phyloP scores from a whole-genome alignment of 2,113 vertebrate genomes.

The Hippocampus mohnikei region DNA sequence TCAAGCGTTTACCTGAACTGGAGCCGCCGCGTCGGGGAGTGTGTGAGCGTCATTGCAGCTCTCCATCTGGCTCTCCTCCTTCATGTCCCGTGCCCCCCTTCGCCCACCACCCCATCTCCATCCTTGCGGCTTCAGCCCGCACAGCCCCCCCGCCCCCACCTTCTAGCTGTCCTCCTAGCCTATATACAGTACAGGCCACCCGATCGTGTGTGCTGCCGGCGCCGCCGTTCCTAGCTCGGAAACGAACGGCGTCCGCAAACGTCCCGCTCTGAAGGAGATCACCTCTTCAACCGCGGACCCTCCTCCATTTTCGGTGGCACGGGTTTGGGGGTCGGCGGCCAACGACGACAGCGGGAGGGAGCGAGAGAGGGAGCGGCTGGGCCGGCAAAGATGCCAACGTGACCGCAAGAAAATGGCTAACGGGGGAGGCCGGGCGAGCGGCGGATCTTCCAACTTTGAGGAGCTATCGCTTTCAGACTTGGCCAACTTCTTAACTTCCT shows the following conservation, averaged over 20 bases:
- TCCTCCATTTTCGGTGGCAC: slow-evolving; percentile 29
- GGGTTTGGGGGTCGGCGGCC: slow-evolving; percentile 29
- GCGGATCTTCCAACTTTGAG: background rate
- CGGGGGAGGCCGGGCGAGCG: slow-evolving; percentile 39
- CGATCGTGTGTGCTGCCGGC: slow-evolving; percentile 46
- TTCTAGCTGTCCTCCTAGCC: slow-evolving; percentile 65
- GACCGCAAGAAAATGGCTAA: slow-evolving; percentile 37
- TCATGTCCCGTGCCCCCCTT: slow-evolving; percentile 43
- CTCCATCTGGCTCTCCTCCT: slow-evolving; percentile 19
- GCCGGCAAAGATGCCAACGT: slow-evolving; percentile 25
- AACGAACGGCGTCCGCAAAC: slow-evolving; percentile 9
- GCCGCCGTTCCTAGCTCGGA: slow-evolving; percentile 32
- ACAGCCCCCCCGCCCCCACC: slow-evolving; percentile 45
- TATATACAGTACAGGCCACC: slow-evolving; percentile 65
- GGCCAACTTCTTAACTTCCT: background rate
- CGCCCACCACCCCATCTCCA: slow-evolving; percentile 55
- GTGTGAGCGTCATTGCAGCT: slow-evolving; percentile 39
- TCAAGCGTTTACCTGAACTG: slow-evolving; percentile 62
- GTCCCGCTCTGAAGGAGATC: slow-evolving; percentile 18
- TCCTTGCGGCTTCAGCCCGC: slow-evolving; percentile 48
- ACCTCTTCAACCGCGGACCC: slow-evolving; percentile 26
- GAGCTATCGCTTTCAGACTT: background rate
- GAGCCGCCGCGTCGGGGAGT: slow-evolving; percentile 63
- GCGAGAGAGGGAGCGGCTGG: slow-evolving; percentile 3
- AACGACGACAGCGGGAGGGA: slow-evolving; percentile 36